Base-by-base conservation (phyloP, 2,113 vertebrate genomes). In the Sialia sialis region DNA sequence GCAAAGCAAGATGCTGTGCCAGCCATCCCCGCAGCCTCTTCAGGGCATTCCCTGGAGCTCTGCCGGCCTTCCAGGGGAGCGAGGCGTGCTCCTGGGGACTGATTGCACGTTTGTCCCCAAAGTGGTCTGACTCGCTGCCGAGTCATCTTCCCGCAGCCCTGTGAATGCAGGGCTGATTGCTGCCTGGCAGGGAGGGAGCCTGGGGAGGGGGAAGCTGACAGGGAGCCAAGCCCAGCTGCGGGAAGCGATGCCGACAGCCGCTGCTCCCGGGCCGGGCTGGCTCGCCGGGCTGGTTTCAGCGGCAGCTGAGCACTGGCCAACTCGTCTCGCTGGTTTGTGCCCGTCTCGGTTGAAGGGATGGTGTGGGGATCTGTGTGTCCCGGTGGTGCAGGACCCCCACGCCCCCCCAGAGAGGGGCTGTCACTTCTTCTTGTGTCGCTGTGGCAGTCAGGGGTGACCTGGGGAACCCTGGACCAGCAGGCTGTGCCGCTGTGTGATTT, bases 151-250 rank as follows among this genome's bases (percentile, higher is more conserved):
- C 49, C n/a, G 59, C 90, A 91, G 88, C 74, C 87, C 85, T 69
- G 39, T 97, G 94, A 96, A 96, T 94, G 80, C 91, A 41, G 70
- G 81, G 78, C 95, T 96, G 94, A 96, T 96, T 95, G 84, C 91
- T 78, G 93, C 93, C 94, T 94, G 93, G 89, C 56, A 26, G 77
- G 68, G 89, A 55, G 83, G 67, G 67, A 55, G 72, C 7, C 9
- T 0, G 15, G 74, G 22, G 54, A 10, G 46, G 39, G 55, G 60
- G 67, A 46, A 58, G 87, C 79, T 76, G 46, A 69, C 63, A 63
- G 29, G 10, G 89, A 93, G 84, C 91, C 94, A 91, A 94, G 91
- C 95, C 92, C 95, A 94, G 95, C 96, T 96, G 96, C 27, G 68
- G 87, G 93, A 92, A 91, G 76, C 19, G 34, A 12, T 60, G 93